Evolutionary conservation across 2,113 vertebrate species (phyloP).

Genomic region (Epinephelus cyanopodus): DNA sequence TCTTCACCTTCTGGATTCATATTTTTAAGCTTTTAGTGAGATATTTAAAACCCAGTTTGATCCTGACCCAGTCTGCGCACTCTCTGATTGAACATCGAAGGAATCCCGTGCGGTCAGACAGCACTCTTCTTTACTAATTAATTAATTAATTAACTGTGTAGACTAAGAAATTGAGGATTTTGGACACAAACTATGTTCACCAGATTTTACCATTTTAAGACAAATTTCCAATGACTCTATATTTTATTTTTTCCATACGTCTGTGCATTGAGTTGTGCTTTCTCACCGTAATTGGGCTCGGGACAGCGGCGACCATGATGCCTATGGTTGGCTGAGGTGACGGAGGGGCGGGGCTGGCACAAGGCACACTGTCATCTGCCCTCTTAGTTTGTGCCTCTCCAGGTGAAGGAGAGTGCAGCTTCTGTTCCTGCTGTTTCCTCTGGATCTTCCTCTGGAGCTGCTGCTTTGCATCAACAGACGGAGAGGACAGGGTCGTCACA

Average conservation of each 20-base stretch:
- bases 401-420: constrained; percentile 93
- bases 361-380: constrained; percentile 82
- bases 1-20: too few species aligned
- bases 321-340: constrained; percentile 95
- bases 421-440: constrained; percentile 98
- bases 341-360: constrained; percentile 90
- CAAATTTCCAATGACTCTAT: too few species aligned
- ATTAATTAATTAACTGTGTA: too few species aligned
- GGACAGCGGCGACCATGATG: constrained; percentile 93
- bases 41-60: too few species aligned
- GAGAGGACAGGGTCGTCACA: constrained; percentile 91
- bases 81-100: too few species aligned
- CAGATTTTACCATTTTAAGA: too few species aligned
- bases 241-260: too few species aligned
- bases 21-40: too few species aligned
- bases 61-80: too few species aligned
- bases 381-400: constrained; percentile 89
- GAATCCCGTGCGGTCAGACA: neutral
- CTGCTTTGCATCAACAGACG: constrained; percentile 95
- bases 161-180: too few species aligned
- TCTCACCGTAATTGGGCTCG: constrained; percentile 94
- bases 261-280: neutral
- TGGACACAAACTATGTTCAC: too few species aligned
- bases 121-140: neutral
- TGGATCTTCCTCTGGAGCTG: constrained; percentile 99